Base-by-base conservation (phyloP, 2,113 vertebrate genomes). In the Atrichornis clamosus region DNA sequence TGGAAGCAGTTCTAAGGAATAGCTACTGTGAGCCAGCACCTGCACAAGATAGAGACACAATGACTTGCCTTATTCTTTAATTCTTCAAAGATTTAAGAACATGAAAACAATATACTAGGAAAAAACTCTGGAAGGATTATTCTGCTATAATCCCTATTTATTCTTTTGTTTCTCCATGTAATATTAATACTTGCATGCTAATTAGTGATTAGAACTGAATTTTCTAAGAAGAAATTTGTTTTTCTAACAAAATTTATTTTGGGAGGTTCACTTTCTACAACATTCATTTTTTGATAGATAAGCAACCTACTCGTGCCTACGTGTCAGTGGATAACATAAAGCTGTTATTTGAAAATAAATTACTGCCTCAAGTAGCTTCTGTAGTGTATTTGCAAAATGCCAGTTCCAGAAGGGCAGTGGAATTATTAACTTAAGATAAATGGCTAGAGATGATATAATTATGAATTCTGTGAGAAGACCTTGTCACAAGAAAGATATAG, bases 391-490 rank as follows among this genome's bases (percentile, higher is more conserved):
- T 96, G 76, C 73, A 84, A 94, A 95, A 92, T 84, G 73, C 63
- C 42, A 69, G 50, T 77, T 88, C 89, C 69, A 76, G 83, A 93
- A 94, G 44, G 77, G 68, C 80, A 56, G 26, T 65, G 85, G 91
- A 85, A 94, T 93, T 85, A 93, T 68, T 96, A 84, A 89, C 65
- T 85, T 56, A 76, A 96, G 91, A 75, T 75, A 94, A 97, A 95
- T 91, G 75, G 32, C 52, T 75, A 37, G 60, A 84, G 65, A 84
- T 64, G 12, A 87, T 84, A 80, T 30, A 81, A 88, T 84, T 94
- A 83, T 70, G 78, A 86, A 86, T 93, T 94, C 69, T 85, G 19
- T 15, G 60, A 95, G 94, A 93, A 84, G 77, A 32, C 60, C 41
- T 93, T 93, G 59, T 96, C 82, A 73, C 42, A 89, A 70, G 64